These are phyloP conservation scores for Dryas iulia DNA, from an alignment of 1,140 invertebrate species.

Conservation along the genomic window DNA sequence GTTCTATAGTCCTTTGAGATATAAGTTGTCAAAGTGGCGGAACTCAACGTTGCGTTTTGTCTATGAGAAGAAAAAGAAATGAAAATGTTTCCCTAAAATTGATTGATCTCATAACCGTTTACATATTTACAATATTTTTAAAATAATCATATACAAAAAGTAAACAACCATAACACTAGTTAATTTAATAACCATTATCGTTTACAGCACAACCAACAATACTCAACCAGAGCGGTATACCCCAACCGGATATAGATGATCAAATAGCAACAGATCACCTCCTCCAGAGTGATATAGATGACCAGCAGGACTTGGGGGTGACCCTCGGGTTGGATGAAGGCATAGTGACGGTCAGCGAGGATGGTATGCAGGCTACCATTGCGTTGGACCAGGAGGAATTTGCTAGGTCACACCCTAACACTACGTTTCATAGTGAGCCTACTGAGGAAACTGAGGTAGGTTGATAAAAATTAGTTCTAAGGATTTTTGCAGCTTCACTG, in stretches of 20 bases:
- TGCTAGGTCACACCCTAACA: constrained; percentile 73
- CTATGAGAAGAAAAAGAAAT: no score
- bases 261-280: constrained; percentile 66
- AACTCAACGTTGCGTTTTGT: no score
- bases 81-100: no score
- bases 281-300: constrained; percentile 35
- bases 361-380: constrained; percentile 59
- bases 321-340: constrained; percentile 59
- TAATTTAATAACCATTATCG: no score
- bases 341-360: constrained; percentile 66
- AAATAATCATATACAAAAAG: neutral
- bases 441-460: constrained; percentile 59
- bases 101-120: no score
- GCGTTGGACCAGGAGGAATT: constrained; percentile 70
- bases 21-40: no score
- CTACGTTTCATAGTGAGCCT: constrained; percentile 74
- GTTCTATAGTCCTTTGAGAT: no score
- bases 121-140: no score
- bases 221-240: constrained; percentile 45
- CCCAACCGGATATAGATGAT: constrained; percentile 66
- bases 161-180: neutral
- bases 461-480: no score
- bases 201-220: constrained; percentile 60
- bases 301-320: constrained; percentile 48
- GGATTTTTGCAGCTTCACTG: no score